These are phyloP conservation scores for Myotis pilosus DNA, from an alignment of 2,797 vertebrate species.

Conservation along the genomic window DNA sequence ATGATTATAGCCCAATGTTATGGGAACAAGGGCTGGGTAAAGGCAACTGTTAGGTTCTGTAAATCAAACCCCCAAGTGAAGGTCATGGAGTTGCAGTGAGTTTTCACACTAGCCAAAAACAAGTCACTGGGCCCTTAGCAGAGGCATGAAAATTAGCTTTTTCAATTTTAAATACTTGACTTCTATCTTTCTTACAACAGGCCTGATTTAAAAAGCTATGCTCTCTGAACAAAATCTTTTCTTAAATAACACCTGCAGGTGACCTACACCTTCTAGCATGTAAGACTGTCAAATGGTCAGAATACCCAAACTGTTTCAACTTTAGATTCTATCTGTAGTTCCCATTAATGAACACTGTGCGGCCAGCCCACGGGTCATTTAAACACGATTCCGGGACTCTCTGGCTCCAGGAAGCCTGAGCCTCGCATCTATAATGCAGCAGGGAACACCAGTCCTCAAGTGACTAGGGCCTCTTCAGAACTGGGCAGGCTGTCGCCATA, in stretches of 20 bases:
- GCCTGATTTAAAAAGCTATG: neutral
- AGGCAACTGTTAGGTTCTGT: neutral
- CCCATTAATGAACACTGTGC: neutral
- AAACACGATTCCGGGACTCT: neutral
- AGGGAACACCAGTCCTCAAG: constrained; percentile 42
- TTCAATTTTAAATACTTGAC: neutral
- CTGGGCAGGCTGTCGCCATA: constrained; percentile 75
- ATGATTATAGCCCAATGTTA: neutral
- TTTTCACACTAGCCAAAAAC: neutral
- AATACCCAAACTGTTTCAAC: neutral
- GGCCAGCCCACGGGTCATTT: neutral
- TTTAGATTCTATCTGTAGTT: neutral
- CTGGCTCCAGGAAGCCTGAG: constrained; percentile 53
- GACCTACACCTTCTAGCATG: neutral
- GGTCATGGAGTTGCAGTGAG: neutral
- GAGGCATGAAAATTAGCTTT: neutral
- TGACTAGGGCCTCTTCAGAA: constrained; percentile 64
- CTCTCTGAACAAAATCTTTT: neutral
- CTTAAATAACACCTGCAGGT: neutral
- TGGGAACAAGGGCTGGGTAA: neutral
- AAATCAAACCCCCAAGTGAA: neutral
- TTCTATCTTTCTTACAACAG: neutral
- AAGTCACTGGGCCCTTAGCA: neutral
- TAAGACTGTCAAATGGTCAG: neutral
- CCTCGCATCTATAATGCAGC: constrained; percentile 54